Evolutionary conservation across 2,113 vertebrate species (phyloP).

Genomic region (Callipepla californica): DNA sequence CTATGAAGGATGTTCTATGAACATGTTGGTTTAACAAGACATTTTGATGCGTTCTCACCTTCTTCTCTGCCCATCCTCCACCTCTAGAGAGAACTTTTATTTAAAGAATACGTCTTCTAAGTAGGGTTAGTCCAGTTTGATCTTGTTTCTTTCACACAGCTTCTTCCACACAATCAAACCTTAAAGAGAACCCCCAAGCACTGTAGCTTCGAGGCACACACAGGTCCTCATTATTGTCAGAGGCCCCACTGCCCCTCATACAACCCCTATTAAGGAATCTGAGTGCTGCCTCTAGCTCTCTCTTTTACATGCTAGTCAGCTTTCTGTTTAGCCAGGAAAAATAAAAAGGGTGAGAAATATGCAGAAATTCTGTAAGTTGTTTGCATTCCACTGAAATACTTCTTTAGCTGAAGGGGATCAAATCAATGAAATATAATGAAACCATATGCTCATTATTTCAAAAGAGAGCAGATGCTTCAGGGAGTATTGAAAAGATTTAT

Average conservation of each 20-base stretch:
- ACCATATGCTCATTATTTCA: constrained; percentile 85
- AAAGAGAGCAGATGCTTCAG: constrained; percentile 79
- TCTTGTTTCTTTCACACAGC: not conserved
- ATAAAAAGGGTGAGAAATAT: constrained; percentile 67
- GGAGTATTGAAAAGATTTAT: constrained; percentile 79
- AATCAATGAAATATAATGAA: constrained; percentile 84
- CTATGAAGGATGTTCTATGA: not conserved
- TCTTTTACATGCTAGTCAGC: constrained; percentile 59
- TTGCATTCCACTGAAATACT: constrained; percentile 79
- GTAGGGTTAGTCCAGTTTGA: not conserved
- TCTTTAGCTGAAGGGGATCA: constrained; percentile 80
- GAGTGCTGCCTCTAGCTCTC: constrained; percentile 50
- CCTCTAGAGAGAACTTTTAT: not conserved
- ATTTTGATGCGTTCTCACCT: not conserved
- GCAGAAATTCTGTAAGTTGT: constrained; percentile 73
- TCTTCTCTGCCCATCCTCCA: not conserved
- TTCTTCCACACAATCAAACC: not conserved
- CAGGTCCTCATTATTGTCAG: not conserved
- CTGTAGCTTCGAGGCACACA: constrained; percentile 3
- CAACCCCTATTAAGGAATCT: constrained; percentile 32
- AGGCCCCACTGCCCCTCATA: not conserved
- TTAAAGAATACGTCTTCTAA: not conserved
- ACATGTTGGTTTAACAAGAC: not conserved
- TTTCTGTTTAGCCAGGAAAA: constrained; percentile 70
- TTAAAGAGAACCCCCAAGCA: not conserved